A percentile compares a stretch with the other conserved stretches of the same genome.
These are phyloP conservation scores for Pyrgus malvae DNA, from an alignment of 2,888 invertebrate genomes.

Conservation along the genomic window DNA sequence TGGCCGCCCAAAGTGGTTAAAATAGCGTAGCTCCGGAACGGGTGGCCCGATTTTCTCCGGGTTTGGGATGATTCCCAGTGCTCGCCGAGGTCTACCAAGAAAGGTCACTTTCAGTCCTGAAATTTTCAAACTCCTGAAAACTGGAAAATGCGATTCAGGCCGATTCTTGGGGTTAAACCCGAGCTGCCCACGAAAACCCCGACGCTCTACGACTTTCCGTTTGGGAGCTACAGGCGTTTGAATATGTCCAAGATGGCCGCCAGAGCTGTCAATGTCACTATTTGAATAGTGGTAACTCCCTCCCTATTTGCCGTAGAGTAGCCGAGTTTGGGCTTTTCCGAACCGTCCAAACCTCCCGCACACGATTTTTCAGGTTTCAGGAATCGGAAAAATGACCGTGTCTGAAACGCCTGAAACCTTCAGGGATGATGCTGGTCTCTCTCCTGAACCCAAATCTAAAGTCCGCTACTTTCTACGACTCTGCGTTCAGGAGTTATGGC, in stretches of 20 bases:
- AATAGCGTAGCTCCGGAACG: background rate
- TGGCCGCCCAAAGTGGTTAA: background rate
- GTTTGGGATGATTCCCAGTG: background rate
- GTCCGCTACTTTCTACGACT: background rate
- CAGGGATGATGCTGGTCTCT: background rate
- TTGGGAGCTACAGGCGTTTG: background rate
- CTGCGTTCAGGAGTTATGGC: background rate
- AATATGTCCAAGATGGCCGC: constrained; percentile 5
- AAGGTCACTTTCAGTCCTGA: background rate
- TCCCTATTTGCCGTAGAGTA: background rate
- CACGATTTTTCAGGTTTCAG: background rate
- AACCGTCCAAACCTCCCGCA: background rate
- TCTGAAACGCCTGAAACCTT: background rate
- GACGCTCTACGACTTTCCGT: background rate
- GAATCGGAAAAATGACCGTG: background rate
- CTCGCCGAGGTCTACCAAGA: background rate
- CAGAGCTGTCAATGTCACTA: background rate
- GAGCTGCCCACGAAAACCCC: background rate
- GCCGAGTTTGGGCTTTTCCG: background rate
- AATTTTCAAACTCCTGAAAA: background rate
- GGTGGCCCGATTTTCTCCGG: background rate
- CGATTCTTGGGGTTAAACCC: background rate
- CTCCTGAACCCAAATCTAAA: background rate
- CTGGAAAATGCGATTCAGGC: background rate
- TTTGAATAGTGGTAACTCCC: background rate